These are phyloP conservation scores for Drosophila nigrodunni DNA, from an alignment of 1,140 invertebrate genomes.

Conservation along the genomic window DNA sequence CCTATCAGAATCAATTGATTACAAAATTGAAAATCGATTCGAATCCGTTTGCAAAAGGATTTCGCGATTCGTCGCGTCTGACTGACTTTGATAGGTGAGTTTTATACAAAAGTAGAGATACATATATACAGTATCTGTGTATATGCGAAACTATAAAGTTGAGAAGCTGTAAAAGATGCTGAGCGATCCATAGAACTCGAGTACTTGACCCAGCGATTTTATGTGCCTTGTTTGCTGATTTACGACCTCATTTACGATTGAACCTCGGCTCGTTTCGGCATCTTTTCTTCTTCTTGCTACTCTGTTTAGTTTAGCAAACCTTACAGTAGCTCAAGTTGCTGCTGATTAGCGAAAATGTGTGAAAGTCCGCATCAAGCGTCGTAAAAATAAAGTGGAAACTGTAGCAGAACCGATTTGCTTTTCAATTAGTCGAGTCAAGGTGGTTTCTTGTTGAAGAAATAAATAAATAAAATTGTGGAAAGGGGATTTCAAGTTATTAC, in stretches of 20 bases:
- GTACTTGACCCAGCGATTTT: constrained; percentile 45
- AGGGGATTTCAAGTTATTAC: neutral
- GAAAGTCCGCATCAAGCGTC: constrained; percentile 50
- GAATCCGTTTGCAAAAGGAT: constrained; percentile 98
- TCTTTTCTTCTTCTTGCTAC: constrained; percentile 7
- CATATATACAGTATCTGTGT: neutral
- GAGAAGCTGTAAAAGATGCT: neutral
- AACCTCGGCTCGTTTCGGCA: constrained; percentile 9
- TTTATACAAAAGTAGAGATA: neutral
- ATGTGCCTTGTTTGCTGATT: constrained; percentile 46
- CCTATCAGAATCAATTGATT: constrained; percentile 99
- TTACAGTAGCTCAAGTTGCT: constrained; percentile 62
- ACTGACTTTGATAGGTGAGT: constrained; percentile 93
- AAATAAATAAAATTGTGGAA: too few species aligned
- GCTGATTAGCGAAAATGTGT: constrained; percentile 79
- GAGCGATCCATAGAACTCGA: constrained; percentile 1
- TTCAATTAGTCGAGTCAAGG: neutral
- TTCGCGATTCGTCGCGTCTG: constrained; percentile 96
- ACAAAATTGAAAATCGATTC: constrained; percentile 98
- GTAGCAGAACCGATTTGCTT: constrained; percentile 15
- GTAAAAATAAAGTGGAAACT: constrained; percentile 31
- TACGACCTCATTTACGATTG: constrained; percentile 47
- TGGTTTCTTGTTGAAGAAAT: neutral
- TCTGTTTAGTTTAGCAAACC: constrained; percentile 49
- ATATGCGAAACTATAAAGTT: neutral